These are phyloP conservation scores for Aphidius colemani DNA, from an alignment of 2,888 invertebrate genomes.

Conservation along the genomic window DNA sequence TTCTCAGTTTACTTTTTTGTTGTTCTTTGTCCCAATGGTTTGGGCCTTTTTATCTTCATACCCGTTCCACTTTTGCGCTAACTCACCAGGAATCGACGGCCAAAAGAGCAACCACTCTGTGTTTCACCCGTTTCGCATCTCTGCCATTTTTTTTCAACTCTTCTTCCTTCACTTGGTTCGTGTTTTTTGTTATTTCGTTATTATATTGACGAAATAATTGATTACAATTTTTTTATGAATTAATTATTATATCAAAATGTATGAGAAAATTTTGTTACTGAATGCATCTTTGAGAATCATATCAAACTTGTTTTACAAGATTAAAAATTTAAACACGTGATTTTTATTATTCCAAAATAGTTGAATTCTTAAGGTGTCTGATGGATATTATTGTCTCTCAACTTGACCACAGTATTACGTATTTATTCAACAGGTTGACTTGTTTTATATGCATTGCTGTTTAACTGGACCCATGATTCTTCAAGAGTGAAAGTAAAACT, in stretches of 20 bases:
- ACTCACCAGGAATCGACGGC: conserved; percentile 24
- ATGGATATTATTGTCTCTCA: not conserved
- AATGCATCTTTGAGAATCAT: not conserved
- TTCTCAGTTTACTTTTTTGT: conserved; percentile 2
- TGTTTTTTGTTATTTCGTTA: conserved; percentile 1
- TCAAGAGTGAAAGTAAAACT: conserved; percentile 18
- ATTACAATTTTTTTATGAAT: conserved; percentile 6
- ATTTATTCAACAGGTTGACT: too few species aligned
- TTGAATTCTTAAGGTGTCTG: not conserved
- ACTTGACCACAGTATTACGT: too few species aligned
- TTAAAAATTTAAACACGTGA: too few species aligned
- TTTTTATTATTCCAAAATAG: too few species aligned
- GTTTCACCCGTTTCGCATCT: conserved; percentile 15
- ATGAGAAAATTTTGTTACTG: not conserved
- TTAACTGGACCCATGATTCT: not conserved
- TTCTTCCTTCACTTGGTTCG: conserved; percentile 1
- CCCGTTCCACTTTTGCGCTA: conserved; percentile 29
- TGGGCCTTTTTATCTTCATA: conserved; percentile 8
- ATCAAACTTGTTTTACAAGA: too few species aligned
- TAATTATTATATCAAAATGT: not conserved
- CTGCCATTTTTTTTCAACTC: conserved; percentile 7
- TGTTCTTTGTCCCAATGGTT: conserved; percentile 25
- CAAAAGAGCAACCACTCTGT: conserved; percentile 25
- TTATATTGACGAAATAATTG: not conserved
- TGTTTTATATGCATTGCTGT: not conserved